Percentiles rank a stretch among this genome's conserved stretches.
Evolutionary conservation across 2,113 vertebrate species (phyloP).

Genomic region (Crotalus helleri): DNA sequence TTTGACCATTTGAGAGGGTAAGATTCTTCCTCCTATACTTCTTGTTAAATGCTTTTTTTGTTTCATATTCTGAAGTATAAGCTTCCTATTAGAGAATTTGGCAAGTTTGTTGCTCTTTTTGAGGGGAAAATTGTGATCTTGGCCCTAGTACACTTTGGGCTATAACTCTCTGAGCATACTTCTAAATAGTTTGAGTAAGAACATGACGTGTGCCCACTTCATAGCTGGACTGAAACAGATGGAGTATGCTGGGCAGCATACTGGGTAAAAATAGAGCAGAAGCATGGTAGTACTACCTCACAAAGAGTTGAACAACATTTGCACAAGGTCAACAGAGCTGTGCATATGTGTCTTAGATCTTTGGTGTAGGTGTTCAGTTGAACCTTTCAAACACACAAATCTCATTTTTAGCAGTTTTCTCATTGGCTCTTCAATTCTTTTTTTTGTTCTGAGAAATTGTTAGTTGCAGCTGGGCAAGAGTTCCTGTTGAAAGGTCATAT

Average conservation of each 20-base stretch:
- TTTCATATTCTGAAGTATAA: not conserved
- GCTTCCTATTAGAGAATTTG: not conserved
- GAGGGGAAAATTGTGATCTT: not conserved
- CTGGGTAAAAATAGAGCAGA: not conserved
- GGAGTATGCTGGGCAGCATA: not conserved
- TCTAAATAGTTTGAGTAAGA: not conserved
- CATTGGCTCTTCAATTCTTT: not conserved
- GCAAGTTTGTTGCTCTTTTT: not conserved
- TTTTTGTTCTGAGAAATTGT: not conserved
- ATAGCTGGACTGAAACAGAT: not conserved
- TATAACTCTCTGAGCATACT: not conserved
- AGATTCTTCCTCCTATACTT: not conserved
- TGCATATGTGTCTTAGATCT: not conserved
- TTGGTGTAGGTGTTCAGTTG: not conserved
- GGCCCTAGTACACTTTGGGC: not conserved
- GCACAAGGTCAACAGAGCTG: not conserved
- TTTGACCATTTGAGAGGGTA: not conserved
- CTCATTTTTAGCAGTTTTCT: not conserved
- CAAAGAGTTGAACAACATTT: not conserved
- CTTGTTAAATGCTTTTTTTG: not conserved
- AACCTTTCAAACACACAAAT: not conserved
- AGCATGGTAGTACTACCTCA: not conserved
- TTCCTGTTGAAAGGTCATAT: not conserved
- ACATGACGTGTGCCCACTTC: not conserved
- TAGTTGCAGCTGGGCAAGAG: not conserved